Evolutionary conservation across 2,888 invertebrate genomes (phyloP).

Genomic region (Pseudococcus viburni): DNA sequence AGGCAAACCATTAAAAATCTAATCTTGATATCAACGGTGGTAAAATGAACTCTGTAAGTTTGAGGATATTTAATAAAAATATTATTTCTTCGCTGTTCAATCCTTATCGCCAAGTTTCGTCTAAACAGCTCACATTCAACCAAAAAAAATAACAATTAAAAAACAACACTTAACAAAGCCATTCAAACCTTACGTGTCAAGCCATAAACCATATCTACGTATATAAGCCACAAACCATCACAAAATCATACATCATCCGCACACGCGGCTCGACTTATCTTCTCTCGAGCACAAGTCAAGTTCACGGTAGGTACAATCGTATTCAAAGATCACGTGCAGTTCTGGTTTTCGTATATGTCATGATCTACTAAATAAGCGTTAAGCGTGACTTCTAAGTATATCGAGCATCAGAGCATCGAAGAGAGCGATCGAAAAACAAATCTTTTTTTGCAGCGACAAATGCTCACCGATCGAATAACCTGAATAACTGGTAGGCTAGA

Average conservation of each 20-base stretch:
- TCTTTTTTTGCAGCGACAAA: constrained; percentile 27
- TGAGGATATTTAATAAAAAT: too few relatives aligned
- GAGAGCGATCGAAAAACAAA: constrained; percentile 34
- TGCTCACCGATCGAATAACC: constrained; percentile 38
- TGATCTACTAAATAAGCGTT: constrained; percentile 63
- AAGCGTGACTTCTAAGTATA: constrained; percentile 63
- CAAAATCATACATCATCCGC: constrained; percentile 6
- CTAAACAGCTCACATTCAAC: background rate
- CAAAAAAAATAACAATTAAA: background rate
- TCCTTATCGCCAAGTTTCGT: background rate
- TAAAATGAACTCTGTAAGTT: too few relatives aligned
- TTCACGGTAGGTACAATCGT: constrained; percentile 16
- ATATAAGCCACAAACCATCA: background rate
- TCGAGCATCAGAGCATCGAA: background rate
- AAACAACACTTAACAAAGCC: background rate
- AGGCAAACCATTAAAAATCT: too few relatives aligned
- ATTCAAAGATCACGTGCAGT: constrained; percentile 55
- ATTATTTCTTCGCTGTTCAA: background rate
- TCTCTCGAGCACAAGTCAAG: background rate
- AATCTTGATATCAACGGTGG: too few relatives aligned
- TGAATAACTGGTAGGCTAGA: constrained; percentile 44
- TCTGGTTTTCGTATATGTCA: constrained; percentile 60
- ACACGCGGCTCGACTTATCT: background rate
- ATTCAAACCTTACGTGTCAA: background rate
- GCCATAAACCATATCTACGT: background rate